Percentiles rank a stretch among this genome's conserved stretches.
Evolutionary conservation across 2,797 vertebrate species (phyloP).

Genomic region (Ateles fusciceps): DNA sequence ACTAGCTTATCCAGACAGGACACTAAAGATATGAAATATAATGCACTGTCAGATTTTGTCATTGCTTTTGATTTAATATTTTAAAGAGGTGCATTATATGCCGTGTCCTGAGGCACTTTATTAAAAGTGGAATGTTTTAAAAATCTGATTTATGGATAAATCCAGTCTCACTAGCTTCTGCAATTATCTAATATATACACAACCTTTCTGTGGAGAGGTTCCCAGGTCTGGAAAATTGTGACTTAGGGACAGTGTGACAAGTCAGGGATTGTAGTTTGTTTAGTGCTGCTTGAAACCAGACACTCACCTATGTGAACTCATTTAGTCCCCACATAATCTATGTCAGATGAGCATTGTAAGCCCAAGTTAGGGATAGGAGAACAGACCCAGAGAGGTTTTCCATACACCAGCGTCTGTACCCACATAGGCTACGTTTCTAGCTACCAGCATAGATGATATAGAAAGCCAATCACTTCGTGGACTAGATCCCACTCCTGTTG

Average conservation of each 20-base stretch:
- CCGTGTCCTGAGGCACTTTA: neutral
- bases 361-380: neutral
- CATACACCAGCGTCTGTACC: fast-evolving
- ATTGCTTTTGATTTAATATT: neutral
- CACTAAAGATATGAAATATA: neutral
- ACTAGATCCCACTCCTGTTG: neutral
- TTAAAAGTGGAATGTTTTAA: neutral
- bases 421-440: fast-evolving
- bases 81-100: neutral
- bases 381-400: neutral
- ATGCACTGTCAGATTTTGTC: neutral
- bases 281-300: neutral
- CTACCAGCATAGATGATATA: fast-evolving
- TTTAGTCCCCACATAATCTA: neutral
- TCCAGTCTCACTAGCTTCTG: neutral
- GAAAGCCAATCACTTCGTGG: neutral
- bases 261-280: neutral
- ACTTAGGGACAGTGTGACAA: neutral
- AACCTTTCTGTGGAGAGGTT: neutral
- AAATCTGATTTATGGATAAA: neutral
- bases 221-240: neutral
- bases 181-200: neutral
- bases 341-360: no score
- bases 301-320: neutral
- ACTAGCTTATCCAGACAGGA: neutral